phyloP scores from a whole-genome alignment of 1,140 invertebrate species.

The Cherax destructor region DNA sequence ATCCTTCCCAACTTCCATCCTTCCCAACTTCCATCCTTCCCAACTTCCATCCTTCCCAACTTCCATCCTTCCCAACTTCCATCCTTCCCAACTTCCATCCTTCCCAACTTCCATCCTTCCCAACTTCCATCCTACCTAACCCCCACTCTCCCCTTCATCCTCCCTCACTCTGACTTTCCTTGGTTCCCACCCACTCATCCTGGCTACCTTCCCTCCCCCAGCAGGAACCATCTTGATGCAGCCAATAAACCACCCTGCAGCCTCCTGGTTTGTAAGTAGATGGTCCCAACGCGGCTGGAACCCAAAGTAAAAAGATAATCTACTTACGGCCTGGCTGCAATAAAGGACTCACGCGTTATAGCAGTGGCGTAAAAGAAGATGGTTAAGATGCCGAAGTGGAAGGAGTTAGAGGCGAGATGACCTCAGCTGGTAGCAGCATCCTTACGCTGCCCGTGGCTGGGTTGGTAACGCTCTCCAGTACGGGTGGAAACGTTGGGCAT shows the following conservation, averaged over 20 bases:
- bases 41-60: background rate
- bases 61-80: background rate
- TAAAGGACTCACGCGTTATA: background rate
- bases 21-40: background rate
- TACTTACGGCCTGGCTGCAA: background rate
- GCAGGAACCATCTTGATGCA: background rate
- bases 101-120: background rate
- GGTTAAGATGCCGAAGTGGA: background rate
- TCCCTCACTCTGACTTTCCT: background rate
- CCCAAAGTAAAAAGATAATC: background rate
- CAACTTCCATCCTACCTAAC: background rate
- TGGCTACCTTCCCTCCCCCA: background rate
- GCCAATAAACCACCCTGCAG: background rate
- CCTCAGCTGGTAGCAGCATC: background rate
- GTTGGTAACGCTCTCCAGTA: too few relatives aligned
- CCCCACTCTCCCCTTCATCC: background rate
- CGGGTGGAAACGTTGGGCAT: too few relatives aligned
- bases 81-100: background rate
- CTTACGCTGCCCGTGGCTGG: too few relatives aligned
- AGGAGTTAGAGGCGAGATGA: background rate
- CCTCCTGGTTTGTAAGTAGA: slow-evolving; percentile 6
- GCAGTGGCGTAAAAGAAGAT: slow-evolving; percentile 2
- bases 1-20: background rate
- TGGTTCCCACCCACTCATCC: background rate
- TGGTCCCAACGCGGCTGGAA: background rate